Evolutionary conservation across 2,888 invertebrate genomes (phyloP), one percentile per base, ranked within the genome.

Genomic region (Agrochola lota): DNA sequence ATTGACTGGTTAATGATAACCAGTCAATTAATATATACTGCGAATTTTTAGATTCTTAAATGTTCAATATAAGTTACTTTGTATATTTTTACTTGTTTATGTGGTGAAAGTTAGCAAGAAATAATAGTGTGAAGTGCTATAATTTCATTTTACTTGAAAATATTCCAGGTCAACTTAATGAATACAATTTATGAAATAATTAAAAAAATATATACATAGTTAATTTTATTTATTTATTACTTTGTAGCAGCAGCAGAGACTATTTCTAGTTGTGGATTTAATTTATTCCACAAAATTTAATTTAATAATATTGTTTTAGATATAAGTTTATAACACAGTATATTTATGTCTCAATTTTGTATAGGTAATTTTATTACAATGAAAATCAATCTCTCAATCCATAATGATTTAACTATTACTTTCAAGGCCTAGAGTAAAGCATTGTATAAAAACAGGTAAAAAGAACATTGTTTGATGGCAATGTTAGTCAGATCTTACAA

Each of bases 91-190:
- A 62, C 35, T 26, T 40, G 23, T 52, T 43, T 60, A 52, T n/a
- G 60, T n/a, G 12, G 63, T 57, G 76, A 81, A 75, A 81, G 82
- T 57, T n/a, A n/a, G 7, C 30, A 81, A n/a, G 12, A 78, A 57
- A 49, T 49, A 81, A 57, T 69, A 62, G 49, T 46, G 30, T 78
- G n/a, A 63, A 63, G n/a, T 63, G 35, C 26, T 55, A n/a, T n/a
- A 52, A 46, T 81, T 74, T 63, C 3, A n/a, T 81, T 63, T 40
- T 35, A 46, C 26, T 55, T 77, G 17, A 74, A 55, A 74, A 35
- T 62, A 40, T 63, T 49, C 20, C 12, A 74, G 46, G 46, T 55
- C 26, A 77, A 55, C 30, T n/a, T n/a, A n/a, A 35, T 43, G 20
- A 43, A 62, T 80, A 30, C 3, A 67, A 52, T 30, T 30, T 17